phyloP scores from a whole-genome alignment of 2,888 invertebrate species.

The Callyntrura guangdongensis region DNA sequence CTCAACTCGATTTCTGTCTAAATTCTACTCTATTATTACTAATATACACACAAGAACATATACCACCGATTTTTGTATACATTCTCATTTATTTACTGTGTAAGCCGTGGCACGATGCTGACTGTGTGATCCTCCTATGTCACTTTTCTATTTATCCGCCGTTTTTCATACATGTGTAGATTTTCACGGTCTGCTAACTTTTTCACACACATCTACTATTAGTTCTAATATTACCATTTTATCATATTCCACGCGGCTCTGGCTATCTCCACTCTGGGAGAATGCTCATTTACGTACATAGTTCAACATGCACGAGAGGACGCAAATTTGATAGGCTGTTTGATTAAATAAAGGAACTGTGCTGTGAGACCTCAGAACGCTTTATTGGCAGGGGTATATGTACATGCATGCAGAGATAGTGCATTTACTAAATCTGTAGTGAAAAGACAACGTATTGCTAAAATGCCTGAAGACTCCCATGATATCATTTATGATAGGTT shows the following conservation, averaged over 20 bases:
- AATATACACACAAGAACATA: too few relatives aligned
- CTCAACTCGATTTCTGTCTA: neutral
- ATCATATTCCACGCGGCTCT: neutral
- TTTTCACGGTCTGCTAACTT: neutral
- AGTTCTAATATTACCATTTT: too few relatives aligned
- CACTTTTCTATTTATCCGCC: neutral
- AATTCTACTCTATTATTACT: neutral
- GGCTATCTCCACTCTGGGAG: neutral
- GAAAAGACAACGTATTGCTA: neutral
- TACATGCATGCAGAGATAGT: too few relatives aligned
- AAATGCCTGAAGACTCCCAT: neutral
- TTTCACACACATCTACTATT: too few relatives aligned
- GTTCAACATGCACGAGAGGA: neutral
- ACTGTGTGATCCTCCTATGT: neutral
- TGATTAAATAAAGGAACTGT: neutral
- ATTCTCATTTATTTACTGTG: too few relatives aligned
- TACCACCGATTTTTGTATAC: too few relatives aligned
- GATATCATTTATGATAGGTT: neutral
- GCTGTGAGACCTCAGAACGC: neutral
- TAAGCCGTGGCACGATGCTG: neutral
- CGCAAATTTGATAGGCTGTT: neutral
- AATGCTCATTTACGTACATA: neutral
- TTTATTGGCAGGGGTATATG: too few relatives aligned
- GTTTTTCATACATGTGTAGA: neutral
- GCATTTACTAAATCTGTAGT: too few relatives aligned